Base-by-base conservation (phyloP, 2,888 invertebrate species). In the Platynereis dumerilii region DNA sequence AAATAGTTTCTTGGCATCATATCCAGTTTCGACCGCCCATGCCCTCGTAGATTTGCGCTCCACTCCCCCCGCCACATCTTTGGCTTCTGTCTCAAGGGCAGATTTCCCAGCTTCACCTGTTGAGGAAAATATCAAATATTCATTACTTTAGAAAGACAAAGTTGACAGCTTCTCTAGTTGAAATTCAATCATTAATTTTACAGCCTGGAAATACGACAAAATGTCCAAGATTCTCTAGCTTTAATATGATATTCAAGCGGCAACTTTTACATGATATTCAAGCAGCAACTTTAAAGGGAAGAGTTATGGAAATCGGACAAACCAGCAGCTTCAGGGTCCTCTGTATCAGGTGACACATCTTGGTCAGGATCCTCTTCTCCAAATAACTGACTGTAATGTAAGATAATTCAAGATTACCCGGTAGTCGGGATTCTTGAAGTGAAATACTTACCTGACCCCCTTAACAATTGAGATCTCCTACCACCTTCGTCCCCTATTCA, bases 311-410 rank as follows among this genome's bases (percentile, higher is more conserved):
- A n/a, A n/a, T n/a, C n/a, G n/a, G n/a, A n/a, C 34, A 7, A 34
- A 73, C 91, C 91, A 24, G 90, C 88, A 3, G 93, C 91, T 85
- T 97, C 97, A 7, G 96, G 96, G 86, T 98, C 97, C 24, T 92
- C 94, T 0, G 94, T 91, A 80, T 99, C 98, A 0, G 99, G 99
- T 15, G 97, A 96, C 1, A 99, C 97, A 83, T 98, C 98, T 80
- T 98, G 91, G 85, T 98, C 97, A 0, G 95, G 93, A 84, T 96
- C 96, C 54, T 80, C 81, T 85, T 97, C 96, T 0, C 99, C 99
- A 87, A 97, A 99, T 20, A 99, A 87, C 85, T 99, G 98, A 85
- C 92, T 94, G 79, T 20, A 87, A 84, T 74, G 60, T 12, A 65
- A 54, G 26, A 55, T 2, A 42, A 27, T 10, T 20, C 22, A 52